Evolutionary conservation across 92 coral and sea anemone species (phyloP), one percentile per base, ranked within the genome.

Genomic region (Epizoanthus scotinus): DNA sequence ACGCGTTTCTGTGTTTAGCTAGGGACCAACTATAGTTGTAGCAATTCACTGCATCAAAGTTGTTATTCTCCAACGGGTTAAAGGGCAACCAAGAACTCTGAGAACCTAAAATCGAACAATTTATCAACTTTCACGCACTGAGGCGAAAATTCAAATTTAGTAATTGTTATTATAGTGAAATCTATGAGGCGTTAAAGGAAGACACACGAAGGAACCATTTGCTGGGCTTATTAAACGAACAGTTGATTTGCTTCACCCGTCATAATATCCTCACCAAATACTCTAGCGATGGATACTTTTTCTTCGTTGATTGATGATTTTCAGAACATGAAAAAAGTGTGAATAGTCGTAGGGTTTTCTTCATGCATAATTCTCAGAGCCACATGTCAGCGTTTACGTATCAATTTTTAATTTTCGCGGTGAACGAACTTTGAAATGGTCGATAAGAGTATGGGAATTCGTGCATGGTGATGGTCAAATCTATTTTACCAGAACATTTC

Each of bases 301-400:
- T 75, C 38, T 24, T 59, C 67, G 28, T 8, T 21, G 69, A 58
- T 38, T 40, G 10, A 58, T 34, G 49, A 19, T 54, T 38, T 21
- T 60, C 69, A 38, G 47, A 75, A 38, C 50, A 59, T 55, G 26
- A 57, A 75, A 67, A 36, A 75, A 75, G 56, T 3, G n/a, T 40
- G 68, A 75, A 75, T 75, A 59, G 63, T 63, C 38, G 80, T 29
- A 54, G 29, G 47, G 72, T 47, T 81, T 21, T 79, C 87, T 90
- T 92, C 97, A 92, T 92, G 94, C 90, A 87, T 92, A 78, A 92
- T 92, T 92, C 97, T 81, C 78, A 36, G 68, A 78, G 94, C 97
- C 97, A 92, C 97, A 92, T 92, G 97, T 92, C 92, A 92, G 88
- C 94, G 89, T 85, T 79, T 80, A 71, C 81, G 79, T 88, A 92